Conservation (phyloP, 37 sponge, comb jelly and placozoan species). For the Ephydatia muelleri region DNA sequence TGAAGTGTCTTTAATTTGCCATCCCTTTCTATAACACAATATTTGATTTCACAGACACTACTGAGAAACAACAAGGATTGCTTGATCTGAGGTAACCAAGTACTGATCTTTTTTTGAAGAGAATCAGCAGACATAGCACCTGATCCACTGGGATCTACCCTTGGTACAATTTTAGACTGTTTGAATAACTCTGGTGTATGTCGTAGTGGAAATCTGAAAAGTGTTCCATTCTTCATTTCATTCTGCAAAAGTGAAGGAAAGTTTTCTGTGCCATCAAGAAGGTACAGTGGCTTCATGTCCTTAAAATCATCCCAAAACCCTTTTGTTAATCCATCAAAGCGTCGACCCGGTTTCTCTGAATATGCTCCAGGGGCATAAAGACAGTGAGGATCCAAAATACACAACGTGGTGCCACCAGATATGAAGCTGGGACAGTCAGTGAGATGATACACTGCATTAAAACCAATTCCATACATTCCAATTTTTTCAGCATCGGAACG, state of each 20-base stretch:
- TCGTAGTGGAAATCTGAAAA: slow-evolving; percentile 76
- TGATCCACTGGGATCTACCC: not conserved
- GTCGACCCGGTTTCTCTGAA: slow-evolving; percentile 10
- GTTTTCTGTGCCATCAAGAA: slow-evolving; percentile 7
- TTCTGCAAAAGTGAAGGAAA: not conserved
- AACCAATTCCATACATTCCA: slow-evolving; percentile 78
- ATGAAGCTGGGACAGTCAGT: slow-evolving; percentile 76
- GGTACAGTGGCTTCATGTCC: slow-evolving; percentile 45
- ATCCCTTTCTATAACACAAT: slow-evolving; percentile 30
- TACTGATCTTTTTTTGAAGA: not conserved
- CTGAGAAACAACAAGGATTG: slow-evolving; percentile 55
- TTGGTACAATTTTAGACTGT: slow-evolving; percentile 36
- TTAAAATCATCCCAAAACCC: slow-evolving; percentile 37
- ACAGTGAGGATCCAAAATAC: slow-evolving; percentile 53
- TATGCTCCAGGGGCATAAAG: slow-evolving; percentile 15
- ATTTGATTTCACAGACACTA: slow-evolving; percentile 34
- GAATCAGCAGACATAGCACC: not conserved
- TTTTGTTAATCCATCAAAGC: not conserved
- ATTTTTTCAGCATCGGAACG: slow-evolving; percentile 43
- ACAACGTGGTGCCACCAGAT: slow-evolving; percentile 39
- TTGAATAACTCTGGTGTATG: slow-evolving; percentile 17
- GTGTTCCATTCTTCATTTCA: slow-evolving; percentile 55
- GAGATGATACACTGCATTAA: slow-evolving; percentile 76
- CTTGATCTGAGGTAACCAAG: slow-evolving; percentile 56
- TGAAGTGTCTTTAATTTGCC: not conserved